Evolutionary conservation across 1,140 invertebrate species (phyloP), one percentile per base, ranked within the genome.

Genomic region (Calosoma granatense): DNA sequence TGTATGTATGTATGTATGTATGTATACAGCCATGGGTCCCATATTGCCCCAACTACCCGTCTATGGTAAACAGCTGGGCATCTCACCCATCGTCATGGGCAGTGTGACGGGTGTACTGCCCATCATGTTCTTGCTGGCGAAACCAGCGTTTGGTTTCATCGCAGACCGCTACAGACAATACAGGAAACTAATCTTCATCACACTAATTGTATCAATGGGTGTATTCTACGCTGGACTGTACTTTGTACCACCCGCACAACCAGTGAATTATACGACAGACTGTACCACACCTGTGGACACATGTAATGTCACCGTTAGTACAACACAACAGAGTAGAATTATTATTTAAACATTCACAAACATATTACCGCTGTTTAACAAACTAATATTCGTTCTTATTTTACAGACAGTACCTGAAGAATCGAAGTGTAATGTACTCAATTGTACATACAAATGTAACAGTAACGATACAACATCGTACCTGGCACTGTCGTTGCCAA

Each of bases 1-100:
- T 4, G 17, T 41, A 19, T 15, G 52, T 9, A 47, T 60, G 30
- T 20, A 14, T n/a, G 20, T 55, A 52, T 47, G 61, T 66, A 39
- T 58, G 56, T 63, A 75, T 76, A 20, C 68, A 89, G 87, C 85
- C 1, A 80, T 88, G 74, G 87, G 87, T 1, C 86, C 87, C 2
- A 80, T 90, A 22, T 68, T 89, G 21, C 87, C 86, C 0, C 87
- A 86, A 64, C 68, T 88, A 53, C 75, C 82, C 39, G 85, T 89
- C 14, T 84, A 83, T 67, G 87, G 85, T 1, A 82, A 84, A 64
- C 83, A 89, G 69, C 67, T 90, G 30, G 86, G 87, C 0, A 75
- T 89, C n/a, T 84, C 85, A 0, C 76, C 85, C 0, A 70, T 80
- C 1, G 75, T 83, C 0, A 88, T 89, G 83, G 87, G 87, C 2